Evolutionary conservation across 1,140 invertebrate genomes (phyloP), one percentile per base, ranked within the genome.

Genomic region (Aporrectodea caliginosa): DNA sequence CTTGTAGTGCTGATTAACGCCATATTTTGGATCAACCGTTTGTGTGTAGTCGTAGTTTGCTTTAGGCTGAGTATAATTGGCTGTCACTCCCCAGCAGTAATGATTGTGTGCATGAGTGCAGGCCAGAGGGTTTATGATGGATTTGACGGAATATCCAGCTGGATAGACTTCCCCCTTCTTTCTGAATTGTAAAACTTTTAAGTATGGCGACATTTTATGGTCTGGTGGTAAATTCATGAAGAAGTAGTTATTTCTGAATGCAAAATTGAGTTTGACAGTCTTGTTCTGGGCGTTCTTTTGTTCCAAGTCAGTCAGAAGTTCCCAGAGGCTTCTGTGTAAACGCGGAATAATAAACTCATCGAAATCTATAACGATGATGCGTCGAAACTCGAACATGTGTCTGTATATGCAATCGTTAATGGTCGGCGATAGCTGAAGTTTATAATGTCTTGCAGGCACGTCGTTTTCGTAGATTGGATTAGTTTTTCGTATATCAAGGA

Each of bases 391-490:
- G 71, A 79, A 75, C 77, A 82, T 81, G 70, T 78, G 79, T 29
- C 80, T 29, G 69, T 81, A 81, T 35, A 82, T 69, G 43, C 81
- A 82, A 69, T 82, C 81, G 33, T 82, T 82, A 14, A 82, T 73
- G 22, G 58, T 35, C 6, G 78, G 78, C 16, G 78, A 74, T 33
- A 75, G 73, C 70, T 79, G 35, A n/a, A 75, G 33, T 1, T 31
- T 16, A 16, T 12, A 58, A 6, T 58, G 6, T 58, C 29, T 16
- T 22, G 75, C 78, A 16, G 35, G 16, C 16, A 27, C 33, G 32
- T n/a, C 29, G 27, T 75, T 31, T 1, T 58, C 1, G 30, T 27
- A 31, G 73, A 27, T 58, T 0, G 32, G 72, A 58, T 58, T 22
- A 1, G 72, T 29, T 31, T 74, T 31, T 6, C 73, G 16, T 6